Base-by-base conservation (phyloP, 2,888 invertebrate species). In the Germaria angustata region DNA sequence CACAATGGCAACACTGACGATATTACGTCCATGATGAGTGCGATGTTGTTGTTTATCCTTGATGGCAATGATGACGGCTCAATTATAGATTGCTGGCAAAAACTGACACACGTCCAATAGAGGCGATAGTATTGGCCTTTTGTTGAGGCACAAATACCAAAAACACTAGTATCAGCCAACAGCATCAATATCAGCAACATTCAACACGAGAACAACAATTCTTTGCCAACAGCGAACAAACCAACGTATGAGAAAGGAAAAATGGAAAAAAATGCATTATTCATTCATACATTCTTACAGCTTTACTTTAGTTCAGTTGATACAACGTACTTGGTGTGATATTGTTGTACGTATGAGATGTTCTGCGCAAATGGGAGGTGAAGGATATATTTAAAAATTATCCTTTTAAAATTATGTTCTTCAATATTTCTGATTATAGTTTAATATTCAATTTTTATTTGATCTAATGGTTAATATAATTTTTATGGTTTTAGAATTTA, bases 181-280 rank as follows among this genome's bases (percentile, higher is more conserved):
- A 41, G 46, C 49, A 59, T 59, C 61, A n/a, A 51, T 73, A 66
- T 65, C 65, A 39, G 59, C 24, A 61, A 75, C 57, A 66, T 41
- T 75, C 68, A 72, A 69, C 72, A 79, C 76, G 68, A 63, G 63
- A 78, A 73, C 51, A 72, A 69, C 34, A 57, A 71, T 81, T 59
- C 20, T 36, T 20, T 79, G 49, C 51, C 44, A 59, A 24, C 11
- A 66, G n/a, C n/a, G n/a, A n/a, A 46, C 17, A 41, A 4, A 8
- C n/a, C 39, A 11, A 24, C 24, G 32, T 15, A 32, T 22, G 11
- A 66, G 7, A 28, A 49, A 59, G 7, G n/a, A 0, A 28, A 76
- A 69, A 44, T n/a, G 11, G n/a, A 46, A 59, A 63, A 63, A 41
- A 20, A 20, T n/a, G 2, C 32, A 63, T 46, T 17, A 63, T 73